These are phyloP conservation scores for Octopus bimaculoides DNA, from an alignment of 1,140 invertebrate species.

Conservation along the genomic window DNA sequence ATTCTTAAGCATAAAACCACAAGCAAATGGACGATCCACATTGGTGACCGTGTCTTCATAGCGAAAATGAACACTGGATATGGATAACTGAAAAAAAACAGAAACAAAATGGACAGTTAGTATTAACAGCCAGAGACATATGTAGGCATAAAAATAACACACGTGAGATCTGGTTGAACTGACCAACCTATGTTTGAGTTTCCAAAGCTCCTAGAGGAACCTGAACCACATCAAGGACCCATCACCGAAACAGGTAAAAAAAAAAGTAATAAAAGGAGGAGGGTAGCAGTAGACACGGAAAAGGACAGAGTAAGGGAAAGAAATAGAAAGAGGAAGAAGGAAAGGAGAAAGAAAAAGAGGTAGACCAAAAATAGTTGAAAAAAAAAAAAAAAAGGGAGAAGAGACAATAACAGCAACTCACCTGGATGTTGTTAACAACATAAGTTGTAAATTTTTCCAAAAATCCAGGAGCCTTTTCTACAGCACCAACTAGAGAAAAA, in stretches of 20 bases:
- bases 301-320: background rate
- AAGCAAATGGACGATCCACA: slow-evolving; percentile 68
- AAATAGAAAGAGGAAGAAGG: background rate
- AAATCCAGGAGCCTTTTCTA: slow-evolving; percentile 56
- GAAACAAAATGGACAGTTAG: background rate
- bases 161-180: too few relatives aligned
- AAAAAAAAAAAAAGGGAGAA: background rate
- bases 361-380: background rate
- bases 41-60: slow-evolving; percentile 76
- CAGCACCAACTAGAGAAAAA: slow-evolving; percentile 34
- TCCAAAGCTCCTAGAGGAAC: too few relatives aligned
- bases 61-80: slow-evolving; percentile 78
- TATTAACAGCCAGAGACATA: too few relatives aligned
- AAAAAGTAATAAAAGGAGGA: too few relatives aligned
- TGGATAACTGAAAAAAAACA: slow-evolving; percentile 61
- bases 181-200: too few relatives aligned
- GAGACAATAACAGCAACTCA: slow-evolving; percentile 20
- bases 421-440: slow-evolving; percentile 77
- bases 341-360: background rate
- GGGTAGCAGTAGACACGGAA: background rate
- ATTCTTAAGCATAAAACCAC: slow-evolving; percentile 76
- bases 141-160: too few relatives aligned
- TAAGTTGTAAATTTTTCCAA: slow-evolving; percentile 73
- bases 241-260: too few relatives aligned
- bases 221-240: too few relatives aligned